Evolutionary conservation across 2,797 vertebrate species (phyloP), one percentile per base, ranked within the genome.

Genomic region (Coreius guichenoti): DNA sequence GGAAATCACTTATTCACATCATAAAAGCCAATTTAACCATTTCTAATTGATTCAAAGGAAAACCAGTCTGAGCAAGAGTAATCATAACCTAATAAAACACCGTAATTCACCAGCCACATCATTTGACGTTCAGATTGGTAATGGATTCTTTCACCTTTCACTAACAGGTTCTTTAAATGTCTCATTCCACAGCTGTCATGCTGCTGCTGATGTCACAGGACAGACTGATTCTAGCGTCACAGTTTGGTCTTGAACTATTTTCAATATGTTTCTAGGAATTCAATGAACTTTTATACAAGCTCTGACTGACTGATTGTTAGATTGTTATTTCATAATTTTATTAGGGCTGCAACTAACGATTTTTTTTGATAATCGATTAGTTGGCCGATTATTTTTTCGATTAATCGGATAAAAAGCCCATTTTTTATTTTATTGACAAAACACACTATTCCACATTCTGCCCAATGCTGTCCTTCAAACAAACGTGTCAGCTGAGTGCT

Each of bases 51-150:
- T 84, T 89, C 16, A 23, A 17, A 23, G 8, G 80, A 87, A 88
- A 73, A 54, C 63, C 92, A 92, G 88, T 91, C 90, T 87, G 87
- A 92, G 89, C 90, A 75, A 56, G 39, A 31, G 80, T 61, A 87
- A 86, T 86, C 82, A 84, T 82, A 47, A 91, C 81, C 90, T 86
- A 72, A 88, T 88, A 90, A 88, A 93, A 88, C 89, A 87, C 87
- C 76, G 33, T 65, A 73, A 65, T 93, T 92, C 90, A 91, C 91
- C 90, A 90, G 92, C 84, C 83, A 29, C 56, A 90, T 89, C 87
- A 81, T 92, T 93, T 92, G 83, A 90, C 85, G 89, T 91, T 92
- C 82, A 82, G 84, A 78, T 73, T 16, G n/a, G 77, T 54, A 85
- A 85, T 85, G 61, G 86, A 87, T 80, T 89, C 86, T 86, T 90